Base-by-base conservation (phyloP, 2,888 invertebrate genomes). In the Eurytoma adleriae region DNA sequence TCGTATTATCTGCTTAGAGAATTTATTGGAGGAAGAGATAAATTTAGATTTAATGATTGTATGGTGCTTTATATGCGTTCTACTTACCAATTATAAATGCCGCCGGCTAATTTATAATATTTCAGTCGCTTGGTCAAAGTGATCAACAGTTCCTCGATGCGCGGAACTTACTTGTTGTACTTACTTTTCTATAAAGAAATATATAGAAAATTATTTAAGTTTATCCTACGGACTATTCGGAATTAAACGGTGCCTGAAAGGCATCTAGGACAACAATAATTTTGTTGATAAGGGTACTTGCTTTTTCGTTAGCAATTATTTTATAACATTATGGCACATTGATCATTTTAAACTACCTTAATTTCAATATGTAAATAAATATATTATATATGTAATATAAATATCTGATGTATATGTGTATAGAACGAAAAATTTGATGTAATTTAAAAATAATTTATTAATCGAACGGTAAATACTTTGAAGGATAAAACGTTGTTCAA, bases 401-500 rank as follows among this genome's bases (percentile, higher is more conserved):
- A 54, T 81, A 71, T 68, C 74, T 67, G 18, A 82, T 84, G 84
- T 85, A 87, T 84, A 86, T 85, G 86, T 88, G 86, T 87, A 88
- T 86, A 88, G 86, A 87, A 66, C 30, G 48, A 76, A 74, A 84
- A 86, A 86, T 85, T 88, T 83, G 86, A 87, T 88, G 86, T 88
- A 88, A 88, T 87, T 83, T 87, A 84, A 85, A 85, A 82, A 85
- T 85, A 85, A 86, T 85, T 86, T 86, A 84, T 88, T 85, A 83
- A 73, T 83, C 85, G 85, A 86, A 81, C 77, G 80, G 74, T 83
- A 75, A 79, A 50, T 85, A 82, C 81, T 83, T 83, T 82, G 54
- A 74, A n/a, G 54, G 54, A 74, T 74, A 62, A 75, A 83, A 87
- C 83, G 84, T 87, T 89, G 88, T 90, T 89, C 88, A 89, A 89